Evolutionary conservation across 2,113 vertebrate species (phyloP).

Genomic region (Saguinus midas): DNA sequence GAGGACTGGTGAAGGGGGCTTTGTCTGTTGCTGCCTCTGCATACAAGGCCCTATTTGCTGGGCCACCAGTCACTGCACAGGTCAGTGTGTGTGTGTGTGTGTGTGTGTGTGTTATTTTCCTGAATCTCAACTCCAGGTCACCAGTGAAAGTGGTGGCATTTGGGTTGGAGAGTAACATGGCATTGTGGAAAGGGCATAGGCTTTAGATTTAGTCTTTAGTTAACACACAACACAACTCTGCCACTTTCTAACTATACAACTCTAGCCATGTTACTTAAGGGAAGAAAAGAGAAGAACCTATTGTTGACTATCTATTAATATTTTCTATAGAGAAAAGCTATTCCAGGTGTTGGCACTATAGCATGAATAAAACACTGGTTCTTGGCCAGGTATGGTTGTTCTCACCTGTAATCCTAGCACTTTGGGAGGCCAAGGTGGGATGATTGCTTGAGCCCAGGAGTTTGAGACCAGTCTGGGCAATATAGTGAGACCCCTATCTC

Average conservation of each 20-base stretch:
- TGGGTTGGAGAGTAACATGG: rapidly evolving
- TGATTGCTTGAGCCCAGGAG: too few species aligned
- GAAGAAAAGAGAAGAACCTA: not conserved
- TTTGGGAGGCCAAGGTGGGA: too few species aligned
- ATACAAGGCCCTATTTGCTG: constrained; percentile 97
- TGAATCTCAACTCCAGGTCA: not conserved
- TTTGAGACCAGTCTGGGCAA: too few species aligned
- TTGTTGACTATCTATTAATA: not conserved
- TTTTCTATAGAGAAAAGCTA: not conserved
- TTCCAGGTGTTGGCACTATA: not conserved
- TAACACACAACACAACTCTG: not conserved
- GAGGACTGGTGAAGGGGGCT: constrained; percentile 96
- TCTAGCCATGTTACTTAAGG: not conserved
- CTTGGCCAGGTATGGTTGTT: too few species aligned
- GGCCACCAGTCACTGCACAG: constrained; percentile 89
- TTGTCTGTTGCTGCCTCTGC: constrained; percentile 97
- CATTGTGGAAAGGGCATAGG: not conserved
- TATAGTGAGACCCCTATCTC: too few species aligned
- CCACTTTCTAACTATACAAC: not conserved
- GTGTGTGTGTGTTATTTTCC: not conserved
- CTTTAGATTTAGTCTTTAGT: not conserved
- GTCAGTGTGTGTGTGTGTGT: constrained; percentile 77
- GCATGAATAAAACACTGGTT: not conserved
- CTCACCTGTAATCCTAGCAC: too few species aligned
- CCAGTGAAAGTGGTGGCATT: not conserved